These are phyloP conservation scores for Pristionchus entomophagus DNA, from an alignment of 2,888 invertebrate species.

Conservation along the genomic window DNA sequence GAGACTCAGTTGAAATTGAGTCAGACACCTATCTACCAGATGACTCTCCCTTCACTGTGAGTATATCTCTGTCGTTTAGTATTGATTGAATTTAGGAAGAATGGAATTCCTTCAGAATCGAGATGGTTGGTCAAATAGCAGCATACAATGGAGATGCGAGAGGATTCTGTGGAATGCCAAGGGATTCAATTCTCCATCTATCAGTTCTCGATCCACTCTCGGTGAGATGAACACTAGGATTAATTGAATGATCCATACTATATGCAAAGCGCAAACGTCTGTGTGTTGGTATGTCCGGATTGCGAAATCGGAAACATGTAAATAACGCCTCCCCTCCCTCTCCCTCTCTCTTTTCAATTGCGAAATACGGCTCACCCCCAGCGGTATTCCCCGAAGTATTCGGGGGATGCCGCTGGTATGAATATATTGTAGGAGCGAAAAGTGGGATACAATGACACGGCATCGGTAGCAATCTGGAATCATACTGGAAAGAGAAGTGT, in stretches of 20 bases:
- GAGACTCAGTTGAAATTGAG: conserved; percentile 55
- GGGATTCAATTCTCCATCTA: conserved; percentile 60
- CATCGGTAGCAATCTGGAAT: conserved; percentile 69
- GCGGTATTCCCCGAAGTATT: too few relatives aligned
- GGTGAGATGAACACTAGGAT: not conserved
- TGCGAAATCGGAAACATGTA: too few relatives aligned
- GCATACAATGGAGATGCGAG: conserved; percentile 36
- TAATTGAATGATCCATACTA: not conserved
- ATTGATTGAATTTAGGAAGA: not conserved
- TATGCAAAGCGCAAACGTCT: too few relatives aligned
- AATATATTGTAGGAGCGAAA: conserved; percentile 51
- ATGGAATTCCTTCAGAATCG: conserved; percentile 10
- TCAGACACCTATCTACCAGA: conserved; percentile 68
- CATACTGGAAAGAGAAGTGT: conserved; percentile 60
- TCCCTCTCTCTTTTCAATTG: too few relatives aligned
- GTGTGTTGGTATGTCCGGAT: too few relatives aligned
- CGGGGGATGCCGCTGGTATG: too few relatives aligned
- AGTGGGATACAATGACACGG: conserved; percentile 66
- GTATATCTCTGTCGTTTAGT: not conserved
- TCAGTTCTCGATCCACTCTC: conserved; percentile 66
- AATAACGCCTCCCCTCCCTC: too few relatives aligned
- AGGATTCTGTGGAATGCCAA: conserved; percentile 49
- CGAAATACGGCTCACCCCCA: too few relatives aligned
- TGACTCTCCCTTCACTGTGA: conserved; percentile 62
- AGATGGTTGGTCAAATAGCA: conserved; percentile 19